phyloP scores from a whole-genome alignment of 2,797 vertebrate species.

The Pseudotriccus pelzelni region DNA sequence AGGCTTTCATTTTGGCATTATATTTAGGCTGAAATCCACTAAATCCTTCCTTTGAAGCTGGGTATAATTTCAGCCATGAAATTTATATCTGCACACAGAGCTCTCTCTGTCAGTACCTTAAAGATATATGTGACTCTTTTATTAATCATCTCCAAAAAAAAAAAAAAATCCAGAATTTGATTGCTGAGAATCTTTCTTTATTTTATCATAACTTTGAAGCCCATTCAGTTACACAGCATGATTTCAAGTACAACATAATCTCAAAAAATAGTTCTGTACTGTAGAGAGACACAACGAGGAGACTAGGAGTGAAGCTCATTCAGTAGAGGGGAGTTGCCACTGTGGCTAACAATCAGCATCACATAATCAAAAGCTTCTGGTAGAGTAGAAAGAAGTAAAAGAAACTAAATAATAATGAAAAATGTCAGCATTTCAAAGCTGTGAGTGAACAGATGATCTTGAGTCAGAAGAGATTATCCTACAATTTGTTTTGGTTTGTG shows the following conservation, averaged over 20 bases:
- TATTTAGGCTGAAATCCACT: not conserved
- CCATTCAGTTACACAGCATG: not conserved
- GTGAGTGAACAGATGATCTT: not conserved
- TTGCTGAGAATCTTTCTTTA: not conserved
- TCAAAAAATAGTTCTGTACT: not conserved
- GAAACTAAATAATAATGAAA: not conserved
- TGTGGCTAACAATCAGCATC: not conserved
- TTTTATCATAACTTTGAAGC: not conserved
- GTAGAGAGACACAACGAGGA: not conserved
- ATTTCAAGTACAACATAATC: not conserved
- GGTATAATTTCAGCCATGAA: not conserved
- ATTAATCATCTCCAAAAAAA: not conserved
- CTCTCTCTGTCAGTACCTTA: not conserved
- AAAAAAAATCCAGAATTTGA: not conserved
- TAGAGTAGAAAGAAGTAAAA: not conserved
- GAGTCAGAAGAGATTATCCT: not conserved
- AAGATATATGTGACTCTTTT: not conserved
- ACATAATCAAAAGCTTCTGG: not conserved
- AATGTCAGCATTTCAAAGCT: not conserved
- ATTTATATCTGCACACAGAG: not conserved
- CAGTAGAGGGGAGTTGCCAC: accelerated
- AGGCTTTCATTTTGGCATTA: not conserved
- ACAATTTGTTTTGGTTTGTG: not conserved
- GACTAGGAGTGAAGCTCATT: not conserved
- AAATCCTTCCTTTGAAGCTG: not conserved